Percentiles rank a stretch among this genome's conserved stretches.
Conservation (phyloP, 2,113 vertebrate species). For the Bufo bufo region DNA sequence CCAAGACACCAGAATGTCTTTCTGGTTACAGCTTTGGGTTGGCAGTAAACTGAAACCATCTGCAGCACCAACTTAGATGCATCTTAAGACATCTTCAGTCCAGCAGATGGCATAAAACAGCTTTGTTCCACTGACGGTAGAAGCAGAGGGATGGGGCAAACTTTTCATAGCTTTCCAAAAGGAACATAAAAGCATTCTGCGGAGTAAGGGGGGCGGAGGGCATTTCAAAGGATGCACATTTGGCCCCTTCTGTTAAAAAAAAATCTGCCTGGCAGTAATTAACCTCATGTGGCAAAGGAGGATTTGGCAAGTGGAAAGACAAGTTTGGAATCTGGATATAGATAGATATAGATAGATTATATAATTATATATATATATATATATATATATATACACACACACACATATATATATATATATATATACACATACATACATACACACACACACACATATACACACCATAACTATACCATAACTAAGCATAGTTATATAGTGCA, state of each 20-base stretch:
- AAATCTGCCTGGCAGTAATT: conserved; percentile 31
- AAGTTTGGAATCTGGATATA: not conserved
- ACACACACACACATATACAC: no score
- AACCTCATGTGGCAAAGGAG: conserved; percentile 25
- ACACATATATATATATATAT: no score
- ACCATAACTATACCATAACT: no score
- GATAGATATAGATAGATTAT: no score
- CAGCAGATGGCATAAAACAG: conserved; percentile 50
- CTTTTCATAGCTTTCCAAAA: conserved; percentile 45
- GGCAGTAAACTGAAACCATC: conserved; percentile 46
- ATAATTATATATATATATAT: no score
- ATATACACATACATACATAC: no score
- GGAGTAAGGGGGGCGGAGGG: not conserved
- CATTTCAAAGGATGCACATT: conserved; percentile 49
- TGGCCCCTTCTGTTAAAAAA: conserved; percentile 45
- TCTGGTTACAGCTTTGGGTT: conserved; percentile 6
- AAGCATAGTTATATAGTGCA: no score
- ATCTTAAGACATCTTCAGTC: conserved; percentile 41
- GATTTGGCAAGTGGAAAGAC: not conserved
- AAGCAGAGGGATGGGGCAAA: conserved; percentile 38
- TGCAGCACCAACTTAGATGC: conserved; percentile 19
- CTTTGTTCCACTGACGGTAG: conserved; percentile 28
- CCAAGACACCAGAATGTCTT: not conserved
- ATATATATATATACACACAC: no score
- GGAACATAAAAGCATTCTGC: conserved; percentile 46